A percentile compares a stretch with the other conserved stretches of the same genome.
phyloP scores from a whole-genome alignment of 2,797 vertebrate genomes.

The Pantherophis alleghaniensis region DNA sequence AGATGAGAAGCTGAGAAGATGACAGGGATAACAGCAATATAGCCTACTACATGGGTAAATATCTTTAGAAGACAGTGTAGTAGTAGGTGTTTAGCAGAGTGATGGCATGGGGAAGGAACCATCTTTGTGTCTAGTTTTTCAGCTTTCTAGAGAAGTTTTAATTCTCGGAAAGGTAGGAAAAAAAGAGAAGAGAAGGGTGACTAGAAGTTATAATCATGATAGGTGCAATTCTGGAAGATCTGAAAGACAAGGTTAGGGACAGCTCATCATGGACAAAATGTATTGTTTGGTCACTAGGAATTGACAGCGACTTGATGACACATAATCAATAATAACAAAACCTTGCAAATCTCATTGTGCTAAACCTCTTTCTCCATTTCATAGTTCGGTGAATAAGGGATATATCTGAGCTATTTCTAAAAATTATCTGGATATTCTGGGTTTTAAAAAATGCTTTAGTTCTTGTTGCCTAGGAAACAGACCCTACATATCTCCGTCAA shows the following conservation, averaged over 20 bases:
- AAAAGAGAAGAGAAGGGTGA: neutral
- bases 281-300: neutral
- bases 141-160: neutral
- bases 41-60: neutral
- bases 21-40: neutral
- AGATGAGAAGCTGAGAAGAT: neutral
- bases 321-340: neutral
- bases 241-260: neutral
- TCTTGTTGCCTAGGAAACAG: neutral
- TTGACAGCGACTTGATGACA: neutral
- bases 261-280: neutral
- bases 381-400: neutral
- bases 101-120: neutral
- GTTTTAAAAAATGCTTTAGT: neutral
- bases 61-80: neutral
- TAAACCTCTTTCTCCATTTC: neutral
- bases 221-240: neutral
- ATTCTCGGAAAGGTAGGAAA: neutral
- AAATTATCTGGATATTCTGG: neutral
- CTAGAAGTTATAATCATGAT: neutral
- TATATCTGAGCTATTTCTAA: neutral
- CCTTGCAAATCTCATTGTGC: neutral
- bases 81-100: neutral
- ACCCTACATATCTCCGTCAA: neutral
- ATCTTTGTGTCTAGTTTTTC: neutral